These are phyloP conservation scores for Oceanodroma tethys DNA, from an alignment of 2,113 vertebrate species.

Conservation along the genomic window DNA sequence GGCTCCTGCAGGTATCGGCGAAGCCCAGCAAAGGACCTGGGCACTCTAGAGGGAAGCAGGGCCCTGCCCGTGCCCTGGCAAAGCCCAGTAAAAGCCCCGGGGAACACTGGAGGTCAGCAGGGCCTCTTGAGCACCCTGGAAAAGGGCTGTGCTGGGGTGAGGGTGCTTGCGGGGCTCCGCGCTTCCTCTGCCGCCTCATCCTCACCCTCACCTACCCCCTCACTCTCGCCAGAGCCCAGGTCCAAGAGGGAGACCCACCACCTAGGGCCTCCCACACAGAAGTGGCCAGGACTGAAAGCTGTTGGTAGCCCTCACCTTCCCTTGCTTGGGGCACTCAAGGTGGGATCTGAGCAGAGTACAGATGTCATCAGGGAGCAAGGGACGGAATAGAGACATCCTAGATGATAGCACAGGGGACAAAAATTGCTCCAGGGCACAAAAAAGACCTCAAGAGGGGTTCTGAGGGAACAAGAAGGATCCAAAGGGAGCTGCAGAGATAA, in stretches of 20 bases:
- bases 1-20: background rate
- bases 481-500: background rate
- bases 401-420: background rate
- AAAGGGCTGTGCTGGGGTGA: background rate
- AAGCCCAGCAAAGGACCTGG: background rate
- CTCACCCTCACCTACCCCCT: too few relatives aligned
- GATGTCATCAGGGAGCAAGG: fast-evolving
- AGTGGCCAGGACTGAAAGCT: background rate
- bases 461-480: background rate
- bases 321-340: too few relatives aligned
- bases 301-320: background rate
- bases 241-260: background rate
- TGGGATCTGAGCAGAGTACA: background rate
- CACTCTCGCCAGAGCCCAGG: too few relatives aligned
- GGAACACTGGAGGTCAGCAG: background rate
- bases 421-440: fast-evolving
- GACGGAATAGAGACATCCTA: fast-evolving
- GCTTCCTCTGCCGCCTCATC: background rate
- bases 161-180: background rate
- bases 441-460: background rate
- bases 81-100: background rate
- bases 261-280: background rate
- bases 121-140: background rate
- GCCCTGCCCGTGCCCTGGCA: too few relatives aligned
- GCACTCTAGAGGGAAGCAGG: background rate